Conservation (phyloP, 1,140 invertebrate species). For the Zaprionus vittiger region DNA sequence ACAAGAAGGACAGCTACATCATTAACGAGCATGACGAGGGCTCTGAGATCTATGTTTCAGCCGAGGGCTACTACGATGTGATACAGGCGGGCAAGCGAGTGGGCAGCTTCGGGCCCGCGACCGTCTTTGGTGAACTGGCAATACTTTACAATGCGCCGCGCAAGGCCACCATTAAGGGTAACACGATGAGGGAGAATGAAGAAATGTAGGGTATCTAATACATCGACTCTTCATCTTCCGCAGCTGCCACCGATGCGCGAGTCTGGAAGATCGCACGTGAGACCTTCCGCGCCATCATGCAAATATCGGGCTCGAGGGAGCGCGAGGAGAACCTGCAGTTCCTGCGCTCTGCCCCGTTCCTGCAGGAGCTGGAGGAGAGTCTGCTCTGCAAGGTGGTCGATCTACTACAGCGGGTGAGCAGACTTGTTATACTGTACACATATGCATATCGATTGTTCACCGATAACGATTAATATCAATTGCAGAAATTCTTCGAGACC, state of each 20-base stretch:
- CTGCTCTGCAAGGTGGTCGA: slow-evolving; percentile 94
- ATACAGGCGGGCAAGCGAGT: slow-evolving; percentile 91
- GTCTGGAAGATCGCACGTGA: slow-evolving; percentile 95
- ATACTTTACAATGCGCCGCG: slow-evolving; percentile 96
- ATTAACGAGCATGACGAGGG: slow-evolving; percentile 95
- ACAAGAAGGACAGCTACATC: slow-evolving; percentile 90
- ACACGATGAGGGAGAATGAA: slow-evolving; percentile 24
- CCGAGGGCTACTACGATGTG: slow-evolving; percentile 94
- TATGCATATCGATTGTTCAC: background rate
- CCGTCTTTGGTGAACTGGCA: slow-evolving; percentile 97
- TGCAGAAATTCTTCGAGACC: slow-evolving; percentile 88
- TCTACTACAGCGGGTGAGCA: slow-evolving; percentile 92
- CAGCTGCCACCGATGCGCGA: slow-evolving; percentile 92
- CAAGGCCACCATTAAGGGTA: slow-evolving; percentile 93
- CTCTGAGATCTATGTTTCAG: slow-evolving; percentile 92
- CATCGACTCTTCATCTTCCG: background rate
- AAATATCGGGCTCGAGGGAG: slow-evolving; percentile 91
- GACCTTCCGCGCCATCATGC: slow-evolving; percentile 95
- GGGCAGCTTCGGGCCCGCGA: slow-evolving; percentile 92
- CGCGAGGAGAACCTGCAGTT: slow-evolving; percentile 94
- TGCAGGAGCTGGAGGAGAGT: slow-evolving; percentile 92
- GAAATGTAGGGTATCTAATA: background rate
- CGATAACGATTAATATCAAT: background rate
- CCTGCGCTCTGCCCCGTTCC: slow-evolving; percentile 92
- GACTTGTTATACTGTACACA: background rate